Conservation (phyloP, 2,797 vertebrate genomes). For the Synaphobranchus kaupii region DNA sequence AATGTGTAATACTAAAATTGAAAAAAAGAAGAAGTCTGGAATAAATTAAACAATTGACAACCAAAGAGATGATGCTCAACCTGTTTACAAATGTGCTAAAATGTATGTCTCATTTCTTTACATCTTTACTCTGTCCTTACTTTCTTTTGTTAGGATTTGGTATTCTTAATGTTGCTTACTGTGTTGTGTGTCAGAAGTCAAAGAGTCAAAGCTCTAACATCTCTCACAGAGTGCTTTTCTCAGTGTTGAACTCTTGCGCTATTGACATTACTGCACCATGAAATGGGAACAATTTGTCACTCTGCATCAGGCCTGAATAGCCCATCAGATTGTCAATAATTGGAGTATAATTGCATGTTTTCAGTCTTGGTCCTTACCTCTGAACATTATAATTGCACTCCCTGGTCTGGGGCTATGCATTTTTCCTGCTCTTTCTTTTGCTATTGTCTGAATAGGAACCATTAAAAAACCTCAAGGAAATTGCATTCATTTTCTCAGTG, state of each 20-base stretch:
- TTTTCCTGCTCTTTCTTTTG: neutral
- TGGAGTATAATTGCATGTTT: conserved; percentile 6
- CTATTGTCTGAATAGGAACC: neutral
- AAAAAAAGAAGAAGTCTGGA: neutral
- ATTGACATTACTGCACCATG: neutral
- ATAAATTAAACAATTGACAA: neutral
- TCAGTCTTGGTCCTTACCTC: neutral
- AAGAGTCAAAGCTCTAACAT: neutral
- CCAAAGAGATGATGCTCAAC: neutral
- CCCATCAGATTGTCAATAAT: conserved; percentile 5
- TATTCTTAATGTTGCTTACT: neutral
- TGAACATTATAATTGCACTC: conserved; percentile 1
- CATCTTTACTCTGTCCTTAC: neutral
- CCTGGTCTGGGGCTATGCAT: neutral
- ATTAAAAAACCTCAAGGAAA: neutral
- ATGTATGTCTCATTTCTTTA: neutral
- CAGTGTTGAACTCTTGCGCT: neutral
- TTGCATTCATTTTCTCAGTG: neutral
- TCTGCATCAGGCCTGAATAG: neutral
- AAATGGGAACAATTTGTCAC: neutral
- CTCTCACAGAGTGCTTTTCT: neutral
- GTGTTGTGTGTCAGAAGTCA: neutral
- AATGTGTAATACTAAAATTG: neutral
- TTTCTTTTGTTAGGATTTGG: neutral
- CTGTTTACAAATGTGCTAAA: neutral